A percentile compares a stretch with the other conserved stretches of the same genome.
These are phyloP conservation scores for Forbesichthys agassizii DNA, from an alignment of 2,113 vertebrate genomes.

Conservation along the genomic window DNA sequence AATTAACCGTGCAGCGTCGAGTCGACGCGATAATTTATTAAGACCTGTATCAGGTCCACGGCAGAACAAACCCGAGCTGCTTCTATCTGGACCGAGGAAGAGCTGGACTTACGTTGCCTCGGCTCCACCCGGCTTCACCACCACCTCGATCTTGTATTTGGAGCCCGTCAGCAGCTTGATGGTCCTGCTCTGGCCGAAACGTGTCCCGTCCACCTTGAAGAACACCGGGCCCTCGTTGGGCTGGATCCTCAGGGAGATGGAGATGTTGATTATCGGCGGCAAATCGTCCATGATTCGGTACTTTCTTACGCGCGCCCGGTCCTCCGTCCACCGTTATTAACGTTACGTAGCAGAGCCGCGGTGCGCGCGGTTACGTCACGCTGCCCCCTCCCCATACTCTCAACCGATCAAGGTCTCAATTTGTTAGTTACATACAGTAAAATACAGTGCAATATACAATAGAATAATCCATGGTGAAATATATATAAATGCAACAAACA, in stretches of 20 bases:
- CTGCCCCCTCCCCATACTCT: no score
- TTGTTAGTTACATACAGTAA: no score
- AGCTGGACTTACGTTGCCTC: constrained; percentile 85
- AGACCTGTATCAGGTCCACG: constrained; percentile 24
- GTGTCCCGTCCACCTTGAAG: constrained; percentile 94
- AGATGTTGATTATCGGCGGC: constrained; percentile 85
- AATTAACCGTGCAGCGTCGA: background rate
- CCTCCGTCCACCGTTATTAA: background rate
- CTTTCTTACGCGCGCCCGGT: constrained; percentile 15
- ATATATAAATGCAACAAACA: no score
- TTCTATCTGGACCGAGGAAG: background rate
- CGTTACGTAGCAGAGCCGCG: constrained; percentile 7
- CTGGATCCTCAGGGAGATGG: constrained; percentile 88
- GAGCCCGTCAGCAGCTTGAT: constrained; percentile 96
- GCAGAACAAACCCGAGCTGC: no score
- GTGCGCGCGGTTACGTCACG: constrained; percentile 16
- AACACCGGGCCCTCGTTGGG: constrained; percentile 94
- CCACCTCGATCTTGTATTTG: constrained; percentile 93
- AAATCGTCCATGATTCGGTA: constrained; percentile 84
- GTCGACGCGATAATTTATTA: constrained; percentile 66
- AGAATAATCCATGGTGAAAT: no score
- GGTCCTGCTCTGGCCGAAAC: constrained; percentile 95
- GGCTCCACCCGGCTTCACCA: constrained; percentile 84
- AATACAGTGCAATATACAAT: no score
- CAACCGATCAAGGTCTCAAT: no score